phyloP scores from a whole-genome alignment of 1,140 invertebrate species.

The Monomorium pharaonis region DNA sequence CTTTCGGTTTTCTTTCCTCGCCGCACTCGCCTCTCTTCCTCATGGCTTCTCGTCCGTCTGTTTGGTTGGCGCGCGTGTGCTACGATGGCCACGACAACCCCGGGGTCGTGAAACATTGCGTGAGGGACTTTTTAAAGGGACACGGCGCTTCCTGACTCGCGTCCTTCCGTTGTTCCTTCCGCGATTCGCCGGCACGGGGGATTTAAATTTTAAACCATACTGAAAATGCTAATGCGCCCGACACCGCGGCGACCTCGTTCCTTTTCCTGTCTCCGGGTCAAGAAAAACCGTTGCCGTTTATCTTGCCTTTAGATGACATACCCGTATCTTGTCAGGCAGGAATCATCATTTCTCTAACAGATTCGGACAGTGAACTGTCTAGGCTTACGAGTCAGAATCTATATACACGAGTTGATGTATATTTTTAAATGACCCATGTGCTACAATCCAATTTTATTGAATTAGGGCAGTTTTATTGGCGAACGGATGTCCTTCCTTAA shows the following conservation, averaged over 20 bases:
- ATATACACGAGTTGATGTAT: not conserved
- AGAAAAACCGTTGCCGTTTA: slow-evolving; percentile 74
- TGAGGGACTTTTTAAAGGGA: slow-evolving; percentile 76
- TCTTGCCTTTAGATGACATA: slow-evolving; percentile 21
- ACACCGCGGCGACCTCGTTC: slow-evolving; percentile 7
- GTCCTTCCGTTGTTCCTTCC: slow-evolving; percentile 66
- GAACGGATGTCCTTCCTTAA: not conserved
- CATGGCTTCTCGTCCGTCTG: slow-evolving; percentile 45
- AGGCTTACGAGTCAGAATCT: not conserved
- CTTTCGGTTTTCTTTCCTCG: slow-evolving; percentile 38
- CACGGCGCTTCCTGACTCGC: slow-evolving; percentile 72
- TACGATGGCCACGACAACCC: not conserved
- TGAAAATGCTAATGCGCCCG: slow-evolving; percentile 66
- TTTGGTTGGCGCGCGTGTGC: not conserved
- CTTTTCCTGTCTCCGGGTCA: slow-evolving; percentile 71
- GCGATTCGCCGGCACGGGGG: slow-evolving; percentile 47
- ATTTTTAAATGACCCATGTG: not conserved
- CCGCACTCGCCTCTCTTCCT: slow-evolving; percentile 48
- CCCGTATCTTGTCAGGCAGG: not conserved
- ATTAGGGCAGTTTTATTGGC: not conserved
- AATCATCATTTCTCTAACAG: not conserved
- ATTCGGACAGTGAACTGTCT: not conserved
- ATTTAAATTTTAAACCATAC: slow-evolving; percentile 76
- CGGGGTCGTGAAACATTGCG: slow-evolving; percentile 15
- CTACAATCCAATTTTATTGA: not conserved